Evolutionary conservation across 2,797 vertebrate genomes (phyloP), one percentile per base, ranked within the genome.

Genomic region (Cheirogaleus major): DNA sequence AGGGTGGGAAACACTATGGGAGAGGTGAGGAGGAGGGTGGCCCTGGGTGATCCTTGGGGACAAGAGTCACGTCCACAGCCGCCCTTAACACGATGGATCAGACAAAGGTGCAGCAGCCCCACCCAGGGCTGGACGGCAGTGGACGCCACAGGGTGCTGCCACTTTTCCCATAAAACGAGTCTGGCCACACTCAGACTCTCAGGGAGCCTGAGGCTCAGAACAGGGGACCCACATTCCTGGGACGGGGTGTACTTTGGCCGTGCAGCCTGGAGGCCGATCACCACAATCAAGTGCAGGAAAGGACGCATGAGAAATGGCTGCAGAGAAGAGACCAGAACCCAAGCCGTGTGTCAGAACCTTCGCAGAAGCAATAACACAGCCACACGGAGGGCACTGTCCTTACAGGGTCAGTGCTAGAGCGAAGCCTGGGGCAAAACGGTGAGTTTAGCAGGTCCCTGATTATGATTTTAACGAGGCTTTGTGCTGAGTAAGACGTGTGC

Each of bases 401-500:
- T 9, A 15, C 14, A 70, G 25, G 61, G 7, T 8, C 20, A 4
- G 25, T 13, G 38, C 25, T 22, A 18, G 30, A 25, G 85, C 23
- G 41, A 48, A 48, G 59, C 38, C 4, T 1, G 10, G 30, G 38
- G 32, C 32, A 6, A 30, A 69, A n/a, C 0, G 2, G 13, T 2
- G 35, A 35, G 17, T 10, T 65, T 9, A 38, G 30, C 43, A 35
- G 73, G 25, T 41, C 22, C 57, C 25, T 1, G 1, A 25, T 18
- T 1, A 17, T 9, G 27, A 38, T 32, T 52, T 41, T 20, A 1
- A n/a, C 59, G 45, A 59, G 22, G 15, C 57, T 82, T 63, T 50
- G 43, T 17, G 10, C 0, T 1, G 7, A 30, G 3, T n/a, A 7
- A 50, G 79, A 32, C 8, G 2, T 6, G 5, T 7, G 18, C 23